Evolutionary conservation across 1,140 invertebrate species (phyloP).

Genomic region (Dermatophagoides farinae): DNA sequence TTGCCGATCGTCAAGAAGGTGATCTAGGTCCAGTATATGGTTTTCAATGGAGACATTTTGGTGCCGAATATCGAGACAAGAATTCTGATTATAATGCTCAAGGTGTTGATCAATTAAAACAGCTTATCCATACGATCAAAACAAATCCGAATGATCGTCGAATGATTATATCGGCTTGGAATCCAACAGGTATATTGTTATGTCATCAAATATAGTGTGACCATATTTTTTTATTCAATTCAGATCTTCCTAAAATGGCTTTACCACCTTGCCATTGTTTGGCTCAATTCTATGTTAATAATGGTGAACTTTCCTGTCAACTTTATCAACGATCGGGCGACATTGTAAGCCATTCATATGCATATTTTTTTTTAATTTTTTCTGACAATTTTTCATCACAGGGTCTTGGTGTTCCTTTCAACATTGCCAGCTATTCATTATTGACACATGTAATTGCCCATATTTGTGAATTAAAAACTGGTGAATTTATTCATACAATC

Average conservation of each 20-base stretch:
- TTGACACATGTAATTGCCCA: conserved; percentile 92
- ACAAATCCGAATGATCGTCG: conserved; percentile 63
- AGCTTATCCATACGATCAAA: conserved; percentile 64
- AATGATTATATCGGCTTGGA: conserved; percentile 90
- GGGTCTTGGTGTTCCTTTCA: conserved; percentile 93
- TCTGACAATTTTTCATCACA: conserved; percentile 18
- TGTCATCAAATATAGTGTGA: background rate
- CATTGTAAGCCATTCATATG: conserved; percentile 36
- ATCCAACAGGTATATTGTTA: conserved; percentile 38
- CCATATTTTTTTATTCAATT: conserved; percentile 13
- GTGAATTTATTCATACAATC: conserved; percentile 86
- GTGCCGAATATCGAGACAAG: conserved; percentile 70
- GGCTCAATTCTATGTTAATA: conserved; percentile 78
- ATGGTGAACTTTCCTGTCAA: conserved; percentile 61
- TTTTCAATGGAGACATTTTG: conserved; percentile 97
- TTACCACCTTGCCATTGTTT: conserved; percentile 90
- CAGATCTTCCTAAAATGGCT: conserved; percentile 74
- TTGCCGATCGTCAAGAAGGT: conserved; percentile 50
- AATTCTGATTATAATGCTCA: conserved; percentile 49
- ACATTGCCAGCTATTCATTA: conserved; percentile 90
- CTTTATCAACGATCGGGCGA: conserved; percentile 93
- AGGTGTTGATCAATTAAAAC: conserved; percentile 70
- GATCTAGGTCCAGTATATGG: conserved; percentile 97
- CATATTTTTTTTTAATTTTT: background rate
- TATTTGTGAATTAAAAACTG: conserved; percentile 66